Evolutionary conservation across 1,140 invertebrate genomes (phyloP).

Genomic region (Ditylenchus dipsaci): DNA sequence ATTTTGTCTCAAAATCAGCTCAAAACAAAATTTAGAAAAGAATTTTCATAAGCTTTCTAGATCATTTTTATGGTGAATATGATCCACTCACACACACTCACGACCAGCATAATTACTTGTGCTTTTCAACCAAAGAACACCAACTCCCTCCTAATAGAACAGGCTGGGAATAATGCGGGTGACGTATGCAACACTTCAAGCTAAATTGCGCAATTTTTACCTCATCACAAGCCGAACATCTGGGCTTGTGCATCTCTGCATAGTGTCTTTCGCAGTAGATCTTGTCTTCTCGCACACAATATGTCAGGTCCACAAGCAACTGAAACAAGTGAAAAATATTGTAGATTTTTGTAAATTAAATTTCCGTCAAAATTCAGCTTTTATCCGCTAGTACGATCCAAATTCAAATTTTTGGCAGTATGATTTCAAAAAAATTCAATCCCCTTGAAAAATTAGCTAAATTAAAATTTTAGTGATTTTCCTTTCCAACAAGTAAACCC

Average conservation of each 20-base stretch:
- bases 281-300: conserved; percentile 77
- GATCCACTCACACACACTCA: too few relatives aligned
- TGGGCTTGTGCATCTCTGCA: conserved; percentile 81
- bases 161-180: too few relatives aligned
- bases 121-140: too few relatives aligned
- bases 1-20: too few relatives aligned
- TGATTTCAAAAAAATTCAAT: neutral
- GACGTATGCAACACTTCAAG: too few relatives aligned
- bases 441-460: too few relatives aligned
- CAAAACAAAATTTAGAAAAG: too few relatives aligned
- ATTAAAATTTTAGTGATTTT: too few relatives aligned
- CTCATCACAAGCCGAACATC: conserved; percentile 89
- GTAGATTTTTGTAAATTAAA: conserved; percentile 15
- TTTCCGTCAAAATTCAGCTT: neutral
- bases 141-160: too few relatives aligned
- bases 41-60: too few relatives aligned
- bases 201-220: conserved; percentile 64
- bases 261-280: conserved; percentile 89
- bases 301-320: conserved; percentile 82
- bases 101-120: too few relatives aligned
- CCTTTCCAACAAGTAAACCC: neutral
- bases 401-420: conserved; percentile 11
- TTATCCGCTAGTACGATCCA: neutral
- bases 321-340: conserved; percentile 60
- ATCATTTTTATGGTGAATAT: too few relatives aligned